Base-by-base conservation (phyloP, 1,140 invertebrate genomes). In the Aphidius gifuensis region DNA sequence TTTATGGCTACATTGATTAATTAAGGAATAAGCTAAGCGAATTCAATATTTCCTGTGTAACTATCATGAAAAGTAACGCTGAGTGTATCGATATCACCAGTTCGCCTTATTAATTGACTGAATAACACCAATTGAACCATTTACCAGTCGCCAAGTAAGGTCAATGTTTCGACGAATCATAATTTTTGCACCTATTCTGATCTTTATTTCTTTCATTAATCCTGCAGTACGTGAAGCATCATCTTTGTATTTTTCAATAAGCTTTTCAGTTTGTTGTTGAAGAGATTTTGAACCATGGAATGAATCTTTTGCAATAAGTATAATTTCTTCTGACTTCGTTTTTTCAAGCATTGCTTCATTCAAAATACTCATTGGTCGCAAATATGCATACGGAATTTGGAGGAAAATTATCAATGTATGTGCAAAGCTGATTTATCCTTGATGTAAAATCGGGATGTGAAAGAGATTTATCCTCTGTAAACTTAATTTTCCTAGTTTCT, bases 141-240 rank as follows among this genome's bases (percentile, higher is more conserved):
- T 74, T 7, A 75, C 69, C 23, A 72, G 61, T 23, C 69, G 71
- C 42, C 67, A 55, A 16, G 63, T 68, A 7, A 73, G 47, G 62
- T 74, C 68, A 53, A 75, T 69, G 61, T 75, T 72, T 64, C 67
- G 61, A 56, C 66, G 40, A 6, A 75, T 58, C 69, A 75, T 74
- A 9, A 73, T 60, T 57, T 54, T 63, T 5, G 58, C 62, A 8
- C 65, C 67, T 38, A 68, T 49, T 60, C 70, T 71, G 23, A 71
- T 60, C 6, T 21, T 47, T 40, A 70, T 70, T 8, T 9, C 45
- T 48, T 64, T 53, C 54, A 62, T 60, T 23, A 71, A 40, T 16
- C 70, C 69, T 3, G 65, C 67, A 57, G 67, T 70, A 16, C 43
- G 21, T 11, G 45, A 57, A 42, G 21, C 55, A 43, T 57, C 57